Base-by-base conservation (phyloP, 2,888 invertebrate genomes). In the Slavum lentiscoides region DNA sequence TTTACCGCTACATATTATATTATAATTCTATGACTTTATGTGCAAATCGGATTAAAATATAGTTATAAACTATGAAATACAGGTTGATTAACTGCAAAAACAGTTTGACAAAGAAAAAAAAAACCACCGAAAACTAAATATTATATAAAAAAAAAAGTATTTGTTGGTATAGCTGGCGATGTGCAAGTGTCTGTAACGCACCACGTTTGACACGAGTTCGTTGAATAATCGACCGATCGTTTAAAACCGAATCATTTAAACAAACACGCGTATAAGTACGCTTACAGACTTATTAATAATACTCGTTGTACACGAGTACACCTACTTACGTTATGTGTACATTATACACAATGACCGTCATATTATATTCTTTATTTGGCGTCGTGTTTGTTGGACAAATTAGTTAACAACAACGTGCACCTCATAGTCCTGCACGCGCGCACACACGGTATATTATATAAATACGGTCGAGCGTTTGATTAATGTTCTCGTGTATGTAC, bases 231-330 rank as follows among this genome's bases (percentile, higher is more conserved):
- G 66, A 67, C 43, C 43, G 58, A 43, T 59, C 70, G 77, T 80
- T 80, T 69, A 80, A 55, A 70, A 80, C 23, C 62, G 23, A 55
- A 70, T 80, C 62, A 53, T 80, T 55, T 64, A 80, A 80, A 80
- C 77, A 80, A 80, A 70, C 77, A 70, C 62, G 4, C 6, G 9
- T 15, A 5, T 15, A 5, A 15, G 13, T 53, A 17, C 15, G 53
- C 15, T 1, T 53, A 23, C 23, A 39, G 17, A 43, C 11, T 7
- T 43, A 9, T 7, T 43, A 43, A 43, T 43, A 43, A 9, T 7
- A 9, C 43, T 43, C 43, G 43, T 43, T 5, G 43, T 43, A 43
- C 43, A 43, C 7, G 6, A 7, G 43, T 9, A 43, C 7, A 6
- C 7, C 8, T 9, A 43, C 43, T 9, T 9, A 43, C 43, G 6